These are phyloP conservation scores for Neuroterus valhalla DNA, from an alignment of 1,140 invertebrate genomes.

Conservation along the genomic window DNA sequence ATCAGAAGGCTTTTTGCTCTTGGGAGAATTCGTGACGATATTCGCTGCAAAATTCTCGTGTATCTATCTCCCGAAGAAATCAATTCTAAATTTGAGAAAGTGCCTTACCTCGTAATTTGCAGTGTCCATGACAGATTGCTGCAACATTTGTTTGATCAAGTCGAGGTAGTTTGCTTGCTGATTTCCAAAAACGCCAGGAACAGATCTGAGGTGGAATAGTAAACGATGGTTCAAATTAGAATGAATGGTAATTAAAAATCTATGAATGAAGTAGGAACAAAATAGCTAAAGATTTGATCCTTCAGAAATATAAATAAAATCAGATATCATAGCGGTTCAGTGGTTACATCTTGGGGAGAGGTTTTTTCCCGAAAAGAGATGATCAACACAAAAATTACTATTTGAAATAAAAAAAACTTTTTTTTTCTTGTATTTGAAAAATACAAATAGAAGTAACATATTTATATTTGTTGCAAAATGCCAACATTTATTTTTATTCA, in stretches of 20 bases:
- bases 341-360: too few relatives aligned
- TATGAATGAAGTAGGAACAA: slow-evolving; percentile 30
- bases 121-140: slow-evolving; percentile 84
- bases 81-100: slow-evolving; percentile 15
- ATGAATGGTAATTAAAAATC: background rate
- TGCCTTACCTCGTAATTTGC: slow-evolving; percentile 79
- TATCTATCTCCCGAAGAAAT: slow-evolving; percentile 65
- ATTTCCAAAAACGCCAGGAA: slow-evolving; percentile 97
- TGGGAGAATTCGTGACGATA: slow-evolving; percentile 65
- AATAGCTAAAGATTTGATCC: background rate
- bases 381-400: too few relatives aligned
- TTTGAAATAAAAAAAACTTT: too few relatives aligned
- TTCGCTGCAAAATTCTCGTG: slow-evolving; percentile 54
- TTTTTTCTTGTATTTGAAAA: too few relatives aligned
- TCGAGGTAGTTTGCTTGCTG: slow-evolving; percentile 93
- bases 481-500: too few relatives aligned
- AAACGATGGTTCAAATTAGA: slow-evolving; percentile 28
- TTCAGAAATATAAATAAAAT: too few relatives aligned
- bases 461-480: too few relatives aligned
- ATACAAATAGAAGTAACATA: too few relatives aligned
- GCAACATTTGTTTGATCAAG: slow-evolving; percentile 96
- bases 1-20: slow-evolving; percentile 70
- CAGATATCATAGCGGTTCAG: too few relatives aligned
- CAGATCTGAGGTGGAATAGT: slow-evolving; percentile 79
- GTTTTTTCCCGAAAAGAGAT: too few relatives aligned